Base-by-base conservation (phyloP, 1,140 invertebrate genomes). In the Drosophila orosa region DNA sequence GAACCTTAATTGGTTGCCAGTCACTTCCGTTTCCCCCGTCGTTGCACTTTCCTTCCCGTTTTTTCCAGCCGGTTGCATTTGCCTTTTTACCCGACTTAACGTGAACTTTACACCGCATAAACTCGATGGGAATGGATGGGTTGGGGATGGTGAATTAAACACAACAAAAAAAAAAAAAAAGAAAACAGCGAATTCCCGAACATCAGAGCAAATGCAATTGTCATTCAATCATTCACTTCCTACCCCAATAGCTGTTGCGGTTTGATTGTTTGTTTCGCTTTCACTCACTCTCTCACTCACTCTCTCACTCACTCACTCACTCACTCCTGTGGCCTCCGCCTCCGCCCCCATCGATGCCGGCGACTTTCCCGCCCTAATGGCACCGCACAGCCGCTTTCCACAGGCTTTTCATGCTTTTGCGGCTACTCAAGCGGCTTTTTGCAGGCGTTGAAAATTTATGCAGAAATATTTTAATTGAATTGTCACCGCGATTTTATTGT, bases 391-490 rank as follows among this genome's bases (percentile, higher is more conserved):
- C 8, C 7, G 33, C 17, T 59, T 57, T 57, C 48, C 55, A 17
- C 39, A 39, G 54, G 73, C 44, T 50, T 81, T 86, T 78, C 65
- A 57, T 52, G 67, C 65, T 67, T 82, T 79, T 86, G 83, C 63
- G 83, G 75, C 79, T 76, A 81, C 67, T 86, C 79, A 69, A 79
- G 79, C 76, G 84, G 76, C 76, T 86, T 86, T 86, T 79, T 60
- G 56, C 72, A 65, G 58, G 54, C 69, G 60, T 60, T 83, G 67
- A 80, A 83, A 87, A 83, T 80, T 61, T 80, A 89, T 89, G 83
- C 72, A 83, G 78, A 87, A 87, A 89, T 87, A 89, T 80, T 89
- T 87, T 87, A 87, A 87, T 89, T 89, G 84, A 84, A 87, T 87
- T 84, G 80, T 89, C 84, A 87, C 73, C 72, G 77, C 83, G 80